Percentiles rank a stretch among this genome's conserved stretches.
phyloP scores from a whole-genome alignment of 2,888 invertebrate genomes.

The Temnothorax ravouxi region DNA sequence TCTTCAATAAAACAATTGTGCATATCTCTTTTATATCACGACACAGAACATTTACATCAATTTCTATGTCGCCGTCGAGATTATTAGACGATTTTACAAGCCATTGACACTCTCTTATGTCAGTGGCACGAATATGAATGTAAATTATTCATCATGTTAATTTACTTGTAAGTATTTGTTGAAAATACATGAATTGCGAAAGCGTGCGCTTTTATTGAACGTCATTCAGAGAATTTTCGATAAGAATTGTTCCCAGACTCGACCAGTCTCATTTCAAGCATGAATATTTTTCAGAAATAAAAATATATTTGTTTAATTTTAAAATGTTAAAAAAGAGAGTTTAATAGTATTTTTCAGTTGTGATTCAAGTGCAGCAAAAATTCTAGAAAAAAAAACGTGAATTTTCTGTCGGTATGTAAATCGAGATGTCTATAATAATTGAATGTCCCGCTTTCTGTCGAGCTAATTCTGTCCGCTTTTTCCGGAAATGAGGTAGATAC shows the following conservation, averaged over 20 bases:
- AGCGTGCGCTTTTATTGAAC: not conserved
- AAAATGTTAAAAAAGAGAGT: not conserved
- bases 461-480: not conserved
- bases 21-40: constrained; percentile 32
- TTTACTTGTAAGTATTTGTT: constrained; percentile 47
- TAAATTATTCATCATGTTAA: constrained; percentile 47
- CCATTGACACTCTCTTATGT: not conserved
- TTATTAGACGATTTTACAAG: constrained; percentile 24
- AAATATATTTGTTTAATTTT: not conserved
- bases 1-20: constrained; percentile 38
- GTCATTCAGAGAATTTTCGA: not conserved
- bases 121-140: constrained; percentile 9
- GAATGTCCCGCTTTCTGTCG: not conserved
- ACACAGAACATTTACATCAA: constrained; percentile 12
- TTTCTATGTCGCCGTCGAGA: constrained; percentile 7
- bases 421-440: not conserved
- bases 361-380: not conserved
- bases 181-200: constrained; percentile 44
- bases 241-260: not conserved
- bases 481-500: not conserved
- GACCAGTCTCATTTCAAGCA: not conserved
- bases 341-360: not conserved
- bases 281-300: constrained; percentile 1
- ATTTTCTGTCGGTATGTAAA: not conserved
- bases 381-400: not conserved